Evolutionary conservation across 2,888 invertebrate species (phyloP).

Genomic region (Drosophila nigricruria): DNA sequence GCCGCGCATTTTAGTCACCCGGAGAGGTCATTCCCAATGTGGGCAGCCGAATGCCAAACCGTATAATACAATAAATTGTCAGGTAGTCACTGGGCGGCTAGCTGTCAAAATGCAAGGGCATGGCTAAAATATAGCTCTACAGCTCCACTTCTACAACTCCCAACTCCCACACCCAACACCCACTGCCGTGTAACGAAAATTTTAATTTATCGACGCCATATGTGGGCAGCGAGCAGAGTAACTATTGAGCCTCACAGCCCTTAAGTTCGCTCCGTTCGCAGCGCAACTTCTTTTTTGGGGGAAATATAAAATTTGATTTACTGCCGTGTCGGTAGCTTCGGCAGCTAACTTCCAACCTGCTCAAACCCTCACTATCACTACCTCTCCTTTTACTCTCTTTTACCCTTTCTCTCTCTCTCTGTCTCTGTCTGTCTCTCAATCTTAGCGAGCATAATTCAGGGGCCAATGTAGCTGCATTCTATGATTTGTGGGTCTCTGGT

Average conservation of each 20-base stretch:
- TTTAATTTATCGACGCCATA: constrained; percentile 85
- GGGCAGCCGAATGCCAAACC: constrained; percentile 64
- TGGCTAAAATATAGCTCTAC: constrained; percentile 56
- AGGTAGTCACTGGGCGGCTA: constrained; percentile 70
- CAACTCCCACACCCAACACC: background rate
- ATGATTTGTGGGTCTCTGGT: constrained; percentile 76
- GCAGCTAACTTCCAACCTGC: constrained; percentile 37
- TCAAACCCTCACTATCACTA: constrained; percentile 2
- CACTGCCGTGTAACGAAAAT: constrained; percentile 66
- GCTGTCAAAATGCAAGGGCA: constrained; percentile 76
- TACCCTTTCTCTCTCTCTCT: background rate
- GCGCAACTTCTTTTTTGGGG: constrained; percentile 66
- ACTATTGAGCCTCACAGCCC: constrained; percentile 67
- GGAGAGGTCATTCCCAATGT: constrained; percentile 63
- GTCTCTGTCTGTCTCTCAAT: constrained; percentile 8
- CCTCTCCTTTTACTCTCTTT: background rate
- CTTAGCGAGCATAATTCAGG: constrained; percentile 71
- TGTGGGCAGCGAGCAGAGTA: constrained; percentile 75
- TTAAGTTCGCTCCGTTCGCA: constrained; percentile 45
- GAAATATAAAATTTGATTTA: constrained; percentile 85
- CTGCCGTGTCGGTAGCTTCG: constrained; percentile 66
- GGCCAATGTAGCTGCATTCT: constrained; percentile 68
- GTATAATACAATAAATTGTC: constrained; percentile 79
- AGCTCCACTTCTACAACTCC: constrained; percentile 2
- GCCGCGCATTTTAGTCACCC: constrained; percentile 30